A percentile compares a stretch with the other conserved stretches of the same genome.
phyloP scores from a whole-genome alignment of 2,797 vertebrate species.

The Gobionotothen gibberifrons region DNA sequence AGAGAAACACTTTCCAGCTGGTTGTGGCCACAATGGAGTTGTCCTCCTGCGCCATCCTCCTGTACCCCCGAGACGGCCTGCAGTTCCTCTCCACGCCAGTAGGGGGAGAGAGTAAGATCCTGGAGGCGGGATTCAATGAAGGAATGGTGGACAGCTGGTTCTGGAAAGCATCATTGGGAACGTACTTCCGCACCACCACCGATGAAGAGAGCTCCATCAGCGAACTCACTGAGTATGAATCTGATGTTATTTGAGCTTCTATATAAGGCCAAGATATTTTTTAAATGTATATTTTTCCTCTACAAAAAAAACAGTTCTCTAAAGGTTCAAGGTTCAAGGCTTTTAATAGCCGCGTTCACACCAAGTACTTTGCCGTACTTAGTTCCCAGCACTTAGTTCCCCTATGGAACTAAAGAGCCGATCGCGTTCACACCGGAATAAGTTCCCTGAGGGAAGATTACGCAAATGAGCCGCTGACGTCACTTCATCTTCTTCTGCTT shows the following conservation, averaged over 20 bases:
- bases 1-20: conserved; percentile 96
- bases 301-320: no score
- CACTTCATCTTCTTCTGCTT: no score
- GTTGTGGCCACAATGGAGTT: conserved; percentile 84
- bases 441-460: no score
- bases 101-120: conserved; percentile 67
- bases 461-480: no score
- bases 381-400: no score
- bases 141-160: conserved; percentile 77
- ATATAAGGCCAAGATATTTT: not conserved
- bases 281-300: no score
- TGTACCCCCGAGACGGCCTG: conserved; percentile 89
- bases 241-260: not conserved
- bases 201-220: conserved; percentile 82
- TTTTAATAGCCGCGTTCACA: no score
- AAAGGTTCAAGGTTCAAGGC: no score
- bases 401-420: no score
- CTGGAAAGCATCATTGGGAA: conserved; percentile 69
- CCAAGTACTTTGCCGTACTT: no score
- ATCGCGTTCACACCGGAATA: no score
- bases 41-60: conserved; percentile 88
- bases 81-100: conserved; percentile 85
- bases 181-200: conserved; percentile 81
- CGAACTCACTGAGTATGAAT: conserved; percentile 86
- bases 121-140: conserved; percentile 89